Base-by-base conservation (phyloP, 37 sponge, comb jelly and placozoan genomes). In the Bolinopsis microptera region DNA sequence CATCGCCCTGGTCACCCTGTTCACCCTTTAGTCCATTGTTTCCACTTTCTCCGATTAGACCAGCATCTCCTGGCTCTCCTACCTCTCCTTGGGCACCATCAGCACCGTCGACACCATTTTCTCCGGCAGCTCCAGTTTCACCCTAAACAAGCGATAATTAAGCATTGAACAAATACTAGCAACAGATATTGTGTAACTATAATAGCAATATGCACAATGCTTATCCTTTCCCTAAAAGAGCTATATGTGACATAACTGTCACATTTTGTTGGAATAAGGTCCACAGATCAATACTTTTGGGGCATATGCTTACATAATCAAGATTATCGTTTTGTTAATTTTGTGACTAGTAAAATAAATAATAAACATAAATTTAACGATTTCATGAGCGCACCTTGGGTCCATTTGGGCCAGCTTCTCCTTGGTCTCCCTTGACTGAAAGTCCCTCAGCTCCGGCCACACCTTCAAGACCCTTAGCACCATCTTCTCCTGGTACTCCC, bases 401-500 rank as follows among this genome's bases (percentile, higher is more conserved):
- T 86, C 90, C 90, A 28, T 40, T 38, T 1, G 0, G 48, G 24
- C 90, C 90, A 13, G 90, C 0, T 9, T 32, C 32, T 32, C 80
- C 80, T 77, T 22, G 74, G 16, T 24, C 2, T 80, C 82, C 82
- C 8, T 34, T 33, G 9, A 36, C 22, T 48, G 61, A 5, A 5
- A 18, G 9, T 48, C 61, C 61, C 5, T 5, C 13, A 34, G 35
- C 80, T 35, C 80, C 80, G 18, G 1, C 33, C 5, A 2, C 21
- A 77, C 80, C 80, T 36, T 77, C 9, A 35, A 36, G 21, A 5
- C 80, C 80, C 18, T 28, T 32, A 5, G 32, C 37, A 33, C 80
- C 80, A 35, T 77, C 61, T 27, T 26, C 30, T 80, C 96, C 96
- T n/a, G 90, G 83, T 22, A 38, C 69, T 38, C 94, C 94, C 0